Conservation (phyloP, 1,140 invertebrate genomes). For the Ruditapes philippinarum region DNA sequence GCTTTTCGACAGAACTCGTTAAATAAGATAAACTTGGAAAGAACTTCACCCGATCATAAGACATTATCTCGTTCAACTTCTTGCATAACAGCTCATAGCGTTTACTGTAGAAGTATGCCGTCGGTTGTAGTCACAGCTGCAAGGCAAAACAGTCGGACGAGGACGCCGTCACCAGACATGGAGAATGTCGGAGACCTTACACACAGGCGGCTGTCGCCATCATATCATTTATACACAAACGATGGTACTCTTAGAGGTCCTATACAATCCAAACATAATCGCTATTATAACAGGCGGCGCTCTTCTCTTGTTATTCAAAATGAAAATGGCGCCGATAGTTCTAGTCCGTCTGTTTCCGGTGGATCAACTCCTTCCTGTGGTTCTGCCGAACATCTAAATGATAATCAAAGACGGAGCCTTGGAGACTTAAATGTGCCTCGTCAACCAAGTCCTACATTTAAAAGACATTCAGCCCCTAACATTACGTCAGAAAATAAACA, state of each 20-base stretch:
- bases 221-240: neutral
- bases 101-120: slow-evolving; percentile 51
- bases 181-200: slow-evolving; percentile 4
- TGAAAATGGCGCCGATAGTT: slow-evolving; percentile 10
- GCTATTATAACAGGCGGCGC: slow-evolving; percentile 78
- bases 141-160: slow-evolving; percentile 22
- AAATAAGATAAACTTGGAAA: slow-evolving; percentile 15
- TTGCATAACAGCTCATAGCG: neutral
- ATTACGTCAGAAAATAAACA: slow-evolving; percentile 33
- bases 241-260: neutral
- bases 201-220: slow-evolving; percentile 26
- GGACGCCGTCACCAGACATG: slow-evolving; percentile 19
- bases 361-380: slow-evolving; percentile 10
- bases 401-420: slow-evolving; percentile 26
- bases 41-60: slow-evolving; percentile 1
- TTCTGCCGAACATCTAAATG: slow-evolving; percentile 24
- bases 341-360: slow-evolving; percentile 27
- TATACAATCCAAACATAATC: slow-evolving; percentile 53
- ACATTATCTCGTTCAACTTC: neutral
- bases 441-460: slow-evolving; percentile 50
- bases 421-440: slow-evolving; percentile 27
- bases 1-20: slow-evolving; percentile 20
- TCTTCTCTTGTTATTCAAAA: slow-evolving; percentile 76
- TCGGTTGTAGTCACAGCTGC: slow-evolving; percentile 69
- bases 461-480: slow-evolving; percentile 80